These are phyloP conservation scores for Mesoligia furuncula DNA, from an alignment of 2,888 invertebrate genomes.

Conservation along the genomic window DNA sequence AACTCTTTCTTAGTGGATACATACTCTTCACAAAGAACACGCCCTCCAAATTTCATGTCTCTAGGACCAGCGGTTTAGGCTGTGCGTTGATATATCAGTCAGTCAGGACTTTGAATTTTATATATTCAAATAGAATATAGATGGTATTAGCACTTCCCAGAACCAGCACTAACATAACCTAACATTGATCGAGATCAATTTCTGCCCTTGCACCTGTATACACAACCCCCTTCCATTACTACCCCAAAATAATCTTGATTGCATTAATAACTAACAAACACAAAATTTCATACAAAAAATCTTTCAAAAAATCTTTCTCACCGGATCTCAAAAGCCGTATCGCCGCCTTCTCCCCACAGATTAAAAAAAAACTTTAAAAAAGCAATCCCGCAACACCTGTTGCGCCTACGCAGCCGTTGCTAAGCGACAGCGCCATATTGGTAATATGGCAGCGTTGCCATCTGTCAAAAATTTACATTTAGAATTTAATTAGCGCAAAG, in stretches of 20 bases:
- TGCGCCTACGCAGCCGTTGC: slow-evolving; percentile 86
- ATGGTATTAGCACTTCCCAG: background rate
- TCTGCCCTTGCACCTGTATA: slow-evolving; percentile 38
- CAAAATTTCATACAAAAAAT: slow-evolving; percentile 64
- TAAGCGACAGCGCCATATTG: slow-evolving; percentile 80
- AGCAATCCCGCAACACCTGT: slow-evolving; percentile 83
- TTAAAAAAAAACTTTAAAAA: slow-evolving; percentile 72
- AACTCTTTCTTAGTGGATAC: too few species aligned
- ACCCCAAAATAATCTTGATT: slow-evolving; percentile 51
- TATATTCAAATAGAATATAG: too few species aligned
- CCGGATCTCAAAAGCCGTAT: slow-evolving; percentile 81
- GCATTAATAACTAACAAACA: slow-evolving; percentile 52
- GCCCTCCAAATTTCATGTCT: too few species aligned
- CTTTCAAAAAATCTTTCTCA: slow-evolving; percentile 77
- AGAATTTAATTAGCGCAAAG: slow-evolving; percentile 70
- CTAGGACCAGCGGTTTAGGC: too few species aligned
- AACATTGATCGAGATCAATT: background rate
- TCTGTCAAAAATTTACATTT: slow-evolving; percentile 87
- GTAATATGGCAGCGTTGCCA: slow-evolving; percentile 79
- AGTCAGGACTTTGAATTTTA: too few species aligned
- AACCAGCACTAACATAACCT: background rate
- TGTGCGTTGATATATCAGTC: too few species aligned
- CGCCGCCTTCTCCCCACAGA: slow-evolving; percentile 75
- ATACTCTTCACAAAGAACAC: too few species aligned
- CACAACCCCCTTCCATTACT: slow-evolving; percentile 32